Percentiles rank a stretch among this genome's conserved stretches.
phyloP scores from a whole-genome alignment of 1,140 invertebrate species.

The Temnothorax longispinosus region DNA sequence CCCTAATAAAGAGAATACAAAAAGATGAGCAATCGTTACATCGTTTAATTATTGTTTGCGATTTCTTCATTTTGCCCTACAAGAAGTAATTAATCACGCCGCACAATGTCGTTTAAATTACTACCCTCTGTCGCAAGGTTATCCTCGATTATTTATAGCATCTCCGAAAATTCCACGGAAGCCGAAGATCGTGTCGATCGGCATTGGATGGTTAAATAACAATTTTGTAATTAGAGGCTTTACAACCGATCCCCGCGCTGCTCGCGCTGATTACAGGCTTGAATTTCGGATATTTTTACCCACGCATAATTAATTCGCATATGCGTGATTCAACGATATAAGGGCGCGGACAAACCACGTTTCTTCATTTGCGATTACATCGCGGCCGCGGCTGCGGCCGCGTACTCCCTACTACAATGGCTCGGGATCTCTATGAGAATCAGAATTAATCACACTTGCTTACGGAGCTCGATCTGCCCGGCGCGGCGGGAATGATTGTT shows the following conservation, averaged over 20 bases:
- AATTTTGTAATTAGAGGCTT: conserved; percentile 48
- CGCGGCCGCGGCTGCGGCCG: not conserved
- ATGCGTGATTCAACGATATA: conserved; percentile 39
- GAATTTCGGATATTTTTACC: conserved; percentile 54
- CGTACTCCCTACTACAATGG: not conserved
- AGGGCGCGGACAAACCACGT: not conserved
- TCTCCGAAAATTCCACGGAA: not conserved
- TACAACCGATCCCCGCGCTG: conserved; percentile 6
- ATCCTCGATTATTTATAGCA: not conserved
- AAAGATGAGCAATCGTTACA: too few relatives aligned
- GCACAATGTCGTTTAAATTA: conserved; percentile 20
- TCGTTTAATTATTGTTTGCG: not conserved
- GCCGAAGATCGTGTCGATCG: not conserved
- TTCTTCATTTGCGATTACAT: conserved; percentile 8
- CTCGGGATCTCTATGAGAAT: not conserved
- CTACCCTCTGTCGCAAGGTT: not conserved
- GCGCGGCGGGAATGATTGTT: not conserved
- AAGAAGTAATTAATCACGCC: not conserved
- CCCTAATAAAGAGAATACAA: not conserved
- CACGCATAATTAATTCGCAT: conserved; percentile 42
- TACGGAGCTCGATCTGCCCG: not conserved
- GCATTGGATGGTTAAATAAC: not conserved
- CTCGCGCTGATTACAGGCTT: conserved; percentile 40
- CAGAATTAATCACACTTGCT: not conserved
- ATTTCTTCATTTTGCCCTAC: not conserved